phyloP scores from a whole-genome alignment of 2,888 invertebrate species.

The Patella caerulea region DNA sequence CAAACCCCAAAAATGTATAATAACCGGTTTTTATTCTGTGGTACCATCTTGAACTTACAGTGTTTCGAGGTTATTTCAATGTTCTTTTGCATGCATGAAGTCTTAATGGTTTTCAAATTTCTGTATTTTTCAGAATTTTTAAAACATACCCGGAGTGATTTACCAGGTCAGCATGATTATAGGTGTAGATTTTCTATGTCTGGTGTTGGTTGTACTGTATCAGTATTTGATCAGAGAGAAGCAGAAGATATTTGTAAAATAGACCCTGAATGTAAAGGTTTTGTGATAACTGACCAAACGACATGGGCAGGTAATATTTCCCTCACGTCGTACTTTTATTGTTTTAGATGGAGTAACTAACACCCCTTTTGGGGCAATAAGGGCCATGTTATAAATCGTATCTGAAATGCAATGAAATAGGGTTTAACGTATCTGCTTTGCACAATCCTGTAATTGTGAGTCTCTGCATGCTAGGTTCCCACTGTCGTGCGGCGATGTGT shows the following conservation, averaged over 20 bases:
- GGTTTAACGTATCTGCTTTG: not conserved
- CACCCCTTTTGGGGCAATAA: too few relatives aligned
- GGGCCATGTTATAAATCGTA: not conserved
- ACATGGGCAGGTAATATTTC: conserved; percentile 68
- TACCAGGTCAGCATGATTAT: conserved; percentile 69
- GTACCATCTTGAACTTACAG: not conserved
- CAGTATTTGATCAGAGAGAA: conserved; percentile 68
- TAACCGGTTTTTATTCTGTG: not conserved
- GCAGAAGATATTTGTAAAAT: conserved; percentile 68
- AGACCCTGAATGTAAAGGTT: conserved; percentile 66
- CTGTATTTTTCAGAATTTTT: conserved; percentile 48
- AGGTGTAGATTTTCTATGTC: conserved; percentile 67
- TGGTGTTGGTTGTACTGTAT: conserved; percentile 67
- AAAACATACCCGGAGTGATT: conserved; percentile 47
- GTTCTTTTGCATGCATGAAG: not conserved
- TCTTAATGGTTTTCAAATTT: not conserved
- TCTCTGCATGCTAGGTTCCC: not conserved
- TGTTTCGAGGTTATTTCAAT: too few relatives aligned
- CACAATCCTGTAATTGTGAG: not conserved
- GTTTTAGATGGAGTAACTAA: not conserved
- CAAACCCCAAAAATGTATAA: too few relatives aligned
- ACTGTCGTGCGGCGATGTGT: too few relatives aligned
- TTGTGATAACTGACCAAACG: conserved; percentile 62
- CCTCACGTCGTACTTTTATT: too few relatives aligned
- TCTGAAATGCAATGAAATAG: too few relatives aligned